Percentiles rank a stretch among this genome's conserved stretches.
These are phyloP conservation scores for Pseudomyrmex pallidus DNA, from an alignment of 1,140 invertebrate genomes.

Conservation along the genomic window DNA sequence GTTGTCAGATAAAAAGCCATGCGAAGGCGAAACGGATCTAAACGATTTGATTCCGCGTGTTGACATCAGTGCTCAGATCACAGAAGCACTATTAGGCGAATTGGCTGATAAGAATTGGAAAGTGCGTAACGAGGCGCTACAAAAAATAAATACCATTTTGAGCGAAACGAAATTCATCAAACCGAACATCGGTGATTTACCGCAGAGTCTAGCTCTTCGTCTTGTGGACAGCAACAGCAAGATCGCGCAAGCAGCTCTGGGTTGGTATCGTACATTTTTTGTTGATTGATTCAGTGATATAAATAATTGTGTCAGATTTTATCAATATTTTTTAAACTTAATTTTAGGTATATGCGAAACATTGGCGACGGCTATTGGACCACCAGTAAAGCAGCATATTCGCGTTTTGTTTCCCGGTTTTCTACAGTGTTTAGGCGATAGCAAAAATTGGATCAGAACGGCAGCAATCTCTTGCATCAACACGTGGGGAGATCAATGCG, in stretches of 20 bases:
- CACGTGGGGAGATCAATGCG: constrained; percentile 92
- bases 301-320: too few relatives aligned
- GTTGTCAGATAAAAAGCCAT: constrained; percentile 84
- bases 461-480: constrained; percentile 93
- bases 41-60: constrained; percentile 90
- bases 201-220: constrained; percentile 90
- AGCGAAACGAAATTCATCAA: constrained; percentile 92
- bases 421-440: constrained; percentile 90
- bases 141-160: constrained; percentile 91
- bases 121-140: constrained; percentile 92
- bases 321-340: not conserved
- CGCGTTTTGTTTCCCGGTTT: constrained; percentile 93
- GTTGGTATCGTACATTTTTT: not conserved
- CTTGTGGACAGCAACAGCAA: constrained; percentile 96
- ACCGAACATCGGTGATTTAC: constrained; percentile 92
- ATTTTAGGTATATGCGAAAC: constrained; percentile 90
- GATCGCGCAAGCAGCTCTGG: constrained; percentile 92
- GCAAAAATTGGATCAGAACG: constrained; percentile 91
- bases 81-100: constrained; percentile 92
- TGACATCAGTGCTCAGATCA: constrained; percentile 95
- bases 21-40: constrained; percentile 85
- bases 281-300: not conserved
- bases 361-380: constrained; percentile 92
- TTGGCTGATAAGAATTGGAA: constrained; percentile 98
- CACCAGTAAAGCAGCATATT: constrained; percentile 92